Evolutionary conservation across 1,140 invertebrate species (phyloP), one percentile per base, ranked within the genome.

Genomic region (Listronotus oregonensis): DNA sequence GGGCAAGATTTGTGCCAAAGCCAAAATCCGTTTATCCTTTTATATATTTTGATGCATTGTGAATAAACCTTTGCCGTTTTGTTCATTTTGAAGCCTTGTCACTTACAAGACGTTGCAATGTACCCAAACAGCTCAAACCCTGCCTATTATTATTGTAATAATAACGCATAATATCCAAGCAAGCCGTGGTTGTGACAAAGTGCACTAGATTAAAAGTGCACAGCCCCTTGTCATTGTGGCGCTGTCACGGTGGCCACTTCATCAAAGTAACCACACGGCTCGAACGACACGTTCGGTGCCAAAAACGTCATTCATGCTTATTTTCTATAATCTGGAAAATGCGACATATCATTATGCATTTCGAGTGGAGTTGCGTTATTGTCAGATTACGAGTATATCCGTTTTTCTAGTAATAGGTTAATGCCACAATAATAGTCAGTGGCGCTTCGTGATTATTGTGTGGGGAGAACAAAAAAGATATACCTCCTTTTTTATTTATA

Each of bases 201-300:
- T 72, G 66, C 50, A 66, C 68, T 72, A 72, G 71, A 72, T 72
- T 72, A 72, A 72, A 68, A 67, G 70, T 65, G 64, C 47, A 64
- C 55, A 64, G 52, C 44, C 62, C 39, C 31, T 43, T 46, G 57
- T 56, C 58, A 70, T 72, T 72, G 71, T 72, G 61, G 42, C 34
- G 47, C 66, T 72, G 71, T 70, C 71, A 72, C 54, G 59, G 63
- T 66, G 66, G 68, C 68, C 71, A 70, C 71, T 72, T 67, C 63
- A 72, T 72, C 71, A 72, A 71, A 68, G 63, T 66, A 71, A 63
- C 66, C 54, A 57, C 42, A 55, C 58, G 37, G 56, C 32, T 18
- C 27, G 21, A 56, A 39, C 58, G 69, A 71, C 69, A 71, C 69
- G 69, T 69, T 63, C 63, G 37, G 37, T 37, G 54, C 52, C 64